Evolutionary conservation across 2,113 vertebrate genomes (phyloP), one percentile per base, ranked within the genome.

Genomic region (Picathartes gymnocephalus): DNA sequence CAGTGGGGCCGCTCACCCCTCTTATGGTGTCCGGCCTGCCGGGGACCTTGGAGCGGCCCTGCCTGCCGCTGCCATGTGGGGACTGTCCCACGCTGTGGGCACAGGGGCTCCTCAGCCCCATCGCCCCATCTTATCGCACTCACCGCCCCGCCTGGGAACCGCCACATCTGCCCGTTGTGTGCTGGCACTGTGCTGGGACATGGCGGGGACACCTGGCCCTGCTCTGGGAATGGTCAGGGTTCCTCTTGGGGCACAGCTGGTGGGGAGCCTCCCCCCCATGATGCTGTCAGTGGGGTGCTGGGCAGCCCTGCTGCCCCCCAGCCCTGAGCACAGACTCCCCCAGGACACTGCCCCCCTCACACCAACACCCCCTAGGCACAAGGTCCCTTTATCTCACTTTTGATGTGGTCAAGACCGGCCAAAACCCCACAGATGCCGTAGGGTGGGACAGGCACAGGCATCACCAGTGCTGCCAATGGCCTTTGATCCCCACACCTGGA

Each of bases 311-410:
- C 50, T 35, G 56, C 11, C 15, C 65, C 72, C 81, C 48, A 57
- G 0, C 6, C 28, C 20, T 3, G 0, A 39, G 42, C 19, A 56
- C 7, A 1, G 0, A 6, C 6, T 17, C 1, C 8, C 7, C 31
- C 30, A 9, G 31, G 39, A 30, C 5, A 1, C 7, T 14, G 4
- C 13, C 5, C 4, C 16, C 10, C 35, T 31, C 14, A 9, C 14
- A 6, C 12, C 20, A 1, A 7, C 12, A 3, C 6, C 17, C 14
- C 3, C 9, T 7, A 16, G 27, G 12, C 7, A 47, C 39, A 24
- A 53, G 39, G 20, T 58, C 20, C 9, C 39, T 15, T 70, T 88
- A 86, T 79, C 71, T 70, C 80, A 25, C 2, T 10, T 19, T 31
- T 20, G 33, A 7, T 0, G 4, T 0, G 3, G 18, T 27, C 51